Evolutionary conservation across 2,113 vertebrate species (phyloP).

Genomic region (Toxostoma redivivum): DNA sequence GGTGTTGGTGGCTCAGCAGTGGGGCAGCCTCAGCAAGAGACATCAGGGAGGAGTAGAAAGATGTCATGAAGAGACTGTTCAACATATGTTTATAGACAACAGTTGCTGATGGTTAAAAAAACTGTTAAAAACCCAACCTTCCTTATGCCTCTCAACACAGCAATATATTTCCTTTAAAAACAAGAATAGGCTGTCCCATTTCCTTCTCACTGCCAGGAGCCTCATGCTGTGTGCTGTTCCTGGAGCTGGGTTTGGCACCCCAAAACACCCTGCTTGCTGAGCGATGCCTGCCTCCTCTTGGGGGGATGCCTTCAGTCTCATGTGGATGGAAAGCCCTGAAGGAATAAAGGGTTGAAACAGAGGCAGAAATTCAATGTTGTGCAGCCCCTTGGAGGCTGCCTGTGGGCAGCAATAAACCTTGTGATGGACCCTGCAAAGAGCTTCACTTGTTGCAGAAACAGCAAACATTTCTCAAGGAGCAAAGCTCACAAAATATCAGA

Average conservation of each 20-base stretch:
- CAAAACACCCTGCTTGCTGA: background rate
- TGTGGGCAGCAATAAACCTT: background rate
- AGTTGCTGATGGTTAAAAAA: background rate
- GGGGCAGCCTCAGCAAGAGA: background rate
- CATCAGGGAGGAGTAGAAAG: background rate
- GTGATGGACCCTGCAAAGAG: background rate
- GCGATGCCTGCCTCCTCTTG: background rate
- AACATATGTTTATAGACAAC: background rate
- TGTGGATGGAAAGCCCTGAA: background rate
- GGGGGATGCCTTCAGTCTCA: background rate
- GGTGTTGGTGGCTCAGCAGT: background rate
- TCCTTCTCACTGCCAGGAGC: background rate
- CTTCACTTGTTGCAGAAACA: background rate
- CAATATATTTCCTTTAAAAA: background rate
- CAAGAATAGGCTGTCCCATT: background rate
- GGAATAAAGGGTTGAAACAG: background rate
- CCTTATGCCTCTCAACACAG: background rate
- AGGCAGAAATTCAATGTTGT: background rate
- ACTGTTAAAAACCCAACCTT: background rate
- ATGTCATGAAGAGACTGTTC: background rate
- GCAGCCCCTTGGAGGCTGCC: background rate
- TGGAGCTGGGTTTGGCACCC: background rate
- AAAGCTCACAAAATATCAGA: background rate
- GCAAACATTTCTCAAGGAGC: background rate
- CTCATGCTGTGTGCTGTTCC: rapidly evolving